phyloP scores from a whole-genome alignment of 2,888 invertebrate genomes.

The Acrocyrtus sp. region DNA sequence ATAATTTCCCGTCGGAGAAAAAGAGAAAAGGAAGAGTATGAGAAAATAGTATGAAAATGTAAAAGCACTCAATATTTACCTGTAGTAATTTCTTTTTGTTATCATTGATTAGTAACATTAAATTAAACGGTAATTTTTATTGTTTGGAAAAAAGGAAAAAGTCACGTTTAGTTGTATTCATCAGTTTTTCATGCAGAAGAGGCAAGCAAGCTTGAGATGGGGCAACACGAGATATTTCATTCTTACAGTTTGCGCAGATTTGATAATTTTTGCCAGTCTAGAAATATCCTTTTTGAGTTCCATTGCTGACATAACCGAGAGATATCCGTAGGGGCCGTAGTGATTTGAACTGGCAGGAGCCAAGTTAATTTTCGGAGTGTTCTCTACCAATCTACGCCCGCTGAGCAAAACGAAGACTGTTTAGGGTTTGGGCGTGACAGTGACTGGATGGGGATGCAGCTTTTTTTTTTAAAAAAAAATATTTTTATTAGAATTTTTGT shows the following conservation, averaged over 20 bases:
- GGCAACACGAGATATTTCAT: background rate
- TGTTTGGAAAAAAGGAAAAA: background rate
- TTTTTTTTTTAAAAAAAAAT: constrained; percentile 65
- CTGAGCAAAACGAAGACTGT: constrained; percentile 83
- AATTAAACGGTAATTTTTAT: background rate
- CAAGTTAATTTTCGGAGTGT: constrained; percentile 72
- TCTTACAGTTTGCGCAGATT: constrained; percentile 61
- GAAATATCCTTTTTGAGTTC: constrained; percentile 62
- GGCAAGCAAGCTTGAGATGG: background rate
- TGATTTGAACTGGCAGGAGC: constrained; percentile 22
- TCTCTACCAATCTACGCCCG: constrained; percentile 78
- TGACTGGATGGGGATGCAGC: constrained; percentile 81
- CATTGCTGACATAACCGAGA: constrained; percentile 57
- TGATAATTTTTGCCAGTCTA: constrained; percentile 59
- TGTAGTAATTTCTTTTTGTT: no score
- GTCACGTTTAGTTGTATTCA: background rate
- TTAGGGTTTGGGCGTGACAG: constrained; percentile 82
- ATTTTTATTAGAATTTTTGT: background rate
- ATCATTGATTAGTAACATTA: background rate
- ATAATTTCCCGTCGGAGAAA: no score
- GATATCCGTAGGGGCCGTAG: constrained; percentile 30
- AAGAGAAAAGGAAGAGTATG: constrained; percentile 9
- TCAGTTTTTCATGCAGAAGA: background rate
- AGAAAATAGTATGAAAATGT: constrained; percentile 12
- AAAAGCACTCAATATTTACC: no score